Percentiles rank a stretch among this genome's conserved stretches.
phyloP scores from a whole-genome alignment of 2,113 vertebrate genomes.

The Hydropotes inermis region DNA sequence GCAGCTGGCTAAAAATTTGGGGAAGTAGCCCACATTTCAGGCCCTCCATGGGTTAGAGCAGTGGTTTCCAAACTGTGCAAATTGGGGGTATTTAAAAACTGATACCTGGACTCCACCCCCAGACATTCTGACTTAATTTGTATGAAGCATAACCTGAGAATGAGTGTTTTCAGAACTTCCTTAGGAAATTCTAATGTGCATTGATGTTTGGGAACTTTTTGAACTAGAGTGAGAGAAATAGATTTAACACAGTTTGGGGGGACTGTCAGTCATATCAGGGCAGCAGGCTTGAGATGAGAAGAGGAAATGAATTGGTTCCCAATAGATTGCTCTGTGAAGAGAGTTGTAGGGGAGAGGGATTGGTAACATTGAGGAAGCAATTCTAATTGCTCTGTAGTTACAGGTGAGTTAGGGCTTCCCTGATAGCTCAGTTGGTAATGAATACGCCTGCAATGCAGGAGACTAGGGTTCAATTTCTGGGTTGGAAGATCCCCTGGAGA shows the following conservation, averaged over 20 bases:
- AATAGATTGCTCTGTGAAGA: background rate
- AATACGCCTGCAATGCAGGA: background rate
- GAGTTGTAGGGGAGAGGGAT: background rate
- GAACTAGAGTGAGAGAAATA: background rate
- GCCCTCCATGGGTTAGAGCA: background rate
- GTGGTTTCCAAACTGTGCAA: background rate
- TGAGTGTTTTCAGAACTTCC: background rate
- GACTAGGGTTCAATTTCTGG: too few relatives aligned
- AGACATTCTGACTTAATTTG: background rate
- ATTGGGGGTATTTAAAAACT: background rate
- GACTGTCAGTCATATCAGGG: background rate
- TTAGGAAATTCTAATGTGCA: background rate
- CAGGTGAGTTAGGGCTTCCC: background rate
- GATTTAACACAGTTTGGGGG: background rate
- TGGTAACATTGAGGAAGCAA: background rate
- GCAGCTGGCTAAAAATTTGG: background rate
- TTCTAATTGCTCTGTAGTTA: background rate
- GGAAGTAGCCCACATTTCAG: background rate
- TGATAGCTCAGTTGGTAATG: background rate
- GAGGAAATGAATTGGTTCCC: background rate
- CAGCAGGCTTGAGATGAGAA: background rate
- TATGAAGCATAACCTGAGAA: background rate
- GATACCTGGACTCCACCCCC: background rate
- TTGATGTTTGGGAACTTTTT: background rate
- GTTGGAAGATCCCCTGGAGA: too few relatives aligned